These are phyloP conservation scores for Pristis pectinata DNA, from an alignment of 2,797 vertebrate genomes.

Conservation along the genomic window DNA sequence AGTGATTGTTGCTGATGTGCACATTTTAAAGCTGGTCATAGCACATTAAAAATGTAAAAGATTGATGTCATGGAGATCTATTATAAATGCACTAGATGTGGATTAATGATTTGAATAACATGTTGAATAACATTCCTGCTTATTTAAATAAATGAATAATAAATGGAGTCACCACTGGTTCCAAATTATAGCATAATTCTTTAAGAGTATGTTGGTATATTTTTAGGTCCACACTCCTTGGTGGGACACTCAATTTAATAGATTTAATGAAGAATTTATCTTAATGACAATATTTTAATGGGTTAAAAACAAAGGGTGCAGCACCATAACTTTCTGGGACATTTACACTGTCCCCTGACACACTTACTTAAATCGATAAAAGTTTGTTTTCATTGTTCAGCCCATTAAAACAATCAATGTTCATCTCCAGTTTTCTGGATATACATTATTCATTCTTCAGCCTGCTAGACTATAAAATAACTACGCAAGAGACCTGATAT, in stretches of 20 bases:
- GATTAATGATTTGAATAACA: neutral
- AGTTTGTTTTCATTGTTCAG: neutral
- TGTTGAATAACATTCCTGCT: neutral
- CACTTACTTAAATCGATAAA: neutral
- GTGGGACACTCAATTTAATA: neutral
- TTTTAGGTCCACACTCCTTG: neutral
- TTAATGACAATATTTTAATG: neutral
- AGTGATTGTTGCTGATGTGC: neutral
- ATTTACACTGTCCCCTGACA: neutral
- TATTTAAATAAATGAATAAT: constrained; percentile 20
- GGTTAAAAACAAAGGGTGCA: neutral
- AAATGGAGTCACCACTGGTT: neutral
- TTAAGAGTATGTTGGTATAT: neutral
- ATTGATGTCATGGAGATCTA: neutral
- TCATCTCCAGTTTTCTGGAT: neutral
- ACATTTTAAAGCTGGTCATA: neutral
- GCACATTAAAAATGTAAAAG: neutral
- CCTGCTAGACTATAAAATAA: neutral
- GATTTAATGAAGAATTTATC: constrained; percentile 12
- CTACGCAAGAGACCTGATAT: neutral
- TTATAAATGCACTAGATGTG: neutral
- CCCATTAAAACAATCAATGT: neutral
- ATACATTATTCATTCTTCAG: neutral
- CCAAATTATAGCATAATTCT: neutral
- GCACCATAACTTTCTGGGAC: neutral